Conservation (phyloP, 2,888 invertebrate genomes). For the Acheta domesticus region DNA sequence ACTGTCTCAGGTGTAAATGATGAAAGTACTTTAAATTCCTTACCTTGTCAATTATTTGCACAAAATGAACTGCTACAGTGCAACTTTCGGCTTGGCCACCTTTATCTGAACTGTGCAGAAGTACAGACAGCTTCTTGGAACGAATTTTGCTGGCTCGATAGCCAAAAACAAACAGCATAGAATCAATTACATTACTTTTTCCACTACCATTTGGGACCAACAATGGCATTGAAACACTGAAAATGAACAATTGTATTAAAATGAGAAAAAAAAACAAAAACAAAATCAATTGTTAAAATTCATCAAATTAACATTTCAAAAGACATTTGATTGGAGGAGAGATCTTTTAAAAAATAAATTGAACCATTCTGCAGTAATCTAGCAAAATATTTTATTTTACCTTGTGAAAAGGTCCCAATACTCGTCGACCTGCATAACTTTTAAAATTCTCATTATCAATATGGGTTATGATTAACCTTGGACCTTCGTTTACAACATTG, state of each 20-base stretch:
- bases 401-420: conserved; percentile 93
- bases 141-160: conserved; percentile 93
- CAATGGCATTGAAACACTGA: conserved; percentile 91
- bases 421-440: conserved; percentile 83
- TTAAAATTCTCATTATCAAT: conserved; percentile 94
- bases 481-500: conserved; percentile 70
- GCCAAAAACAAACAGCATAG: conserved; percentile 98
- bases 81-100: conserved; percentile 72
- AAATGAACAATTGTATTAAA: conserved; percentile 42
- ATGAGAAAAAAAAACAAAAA: background rate
- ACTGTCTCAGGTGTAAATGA: too few relatives aligned
- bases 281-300: background rate
- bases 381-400: conserved; percentile 50
- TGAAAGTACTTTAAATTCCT: background rate
- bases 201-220: conserved; percentile 99
- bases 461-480: conserved; percentile 83
- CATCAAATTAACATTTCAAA: background rate
- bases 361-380: background rate
- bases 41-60: conserved; percentile 73
- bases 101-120: conserved; percentile 88
- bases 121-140: conserved; percentile 87
- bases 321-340: too few relatives aligned
- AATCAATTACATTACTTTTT: conserved; percentile 98
- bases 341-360: too few relatives aligned
- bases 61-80: conserved; percentile 86